Percentiles rank a stretch among this genome's conserved stretches.
phyloP scores from a whole-genome alignment of 2,113 vertebrate genomes.

The Phalacrocorax carbo region DNA sequence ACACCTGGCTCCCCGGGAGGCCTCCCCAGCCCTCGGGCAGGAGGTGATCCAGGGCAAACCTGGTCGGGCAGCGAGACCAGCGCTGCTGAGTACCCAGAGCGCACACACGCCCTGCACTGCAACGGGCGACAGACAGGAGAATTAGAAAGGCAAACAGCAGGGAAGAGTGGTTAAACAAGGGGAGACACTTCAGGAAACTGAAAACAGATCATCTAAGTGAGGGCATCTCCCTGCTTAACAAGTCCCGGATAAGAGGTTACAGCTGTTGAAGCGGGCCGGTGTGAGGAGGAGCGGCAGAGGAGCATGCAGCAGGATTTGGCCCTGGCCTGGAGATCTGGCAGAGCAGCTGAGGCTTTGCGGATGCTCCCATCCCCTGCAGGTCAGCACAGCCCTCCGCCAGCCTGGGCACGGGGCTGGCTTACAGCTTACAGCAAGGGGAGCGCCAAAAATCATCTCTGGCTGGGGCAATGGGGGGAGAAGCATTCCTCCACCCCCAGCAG shows the following conservation, averaged over 20 bases:
- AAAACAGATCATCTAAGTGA: background rate
- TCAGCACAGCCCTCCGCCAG: background rate
- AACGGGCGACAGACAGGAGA: no score
- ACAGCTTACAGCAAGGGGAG: no score
- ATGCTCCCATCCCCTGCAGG: background rate
- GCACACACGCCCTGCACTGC: background rate
- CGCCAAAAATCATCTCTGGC: background rate
- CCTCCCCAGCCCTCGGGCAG: background rate
- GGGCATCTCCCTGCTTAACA: background rate
- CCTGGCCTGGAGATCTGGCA: background rate
- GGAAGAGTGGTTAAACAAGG: background rate
- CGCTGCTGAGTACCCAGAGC: no score
- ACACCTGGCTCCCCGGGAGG: rapidly evolving
- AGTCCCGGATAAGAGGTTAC: background rate
- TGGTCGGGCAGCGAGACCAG: rapidly evolving
- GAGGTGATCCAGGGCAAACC: background rate
- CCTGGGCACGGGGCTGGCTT: background rate
- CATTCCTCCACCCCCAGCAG: background rate
- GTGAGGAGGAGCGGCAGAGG: background rate
- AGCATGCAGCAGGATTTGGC: background rate
- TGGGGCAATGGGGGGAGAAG: background rate
- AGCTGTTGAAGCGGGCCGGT: background rate
- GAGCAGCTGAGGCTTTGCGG: background rate
- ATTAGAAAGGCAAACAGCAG: background rate
- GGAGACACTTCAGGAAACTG: background rate